phyloP scores from a whole-genome alignment of 2,113 vertebrate genomes.

The Dicerorhinus sumatrensis region DNA sequence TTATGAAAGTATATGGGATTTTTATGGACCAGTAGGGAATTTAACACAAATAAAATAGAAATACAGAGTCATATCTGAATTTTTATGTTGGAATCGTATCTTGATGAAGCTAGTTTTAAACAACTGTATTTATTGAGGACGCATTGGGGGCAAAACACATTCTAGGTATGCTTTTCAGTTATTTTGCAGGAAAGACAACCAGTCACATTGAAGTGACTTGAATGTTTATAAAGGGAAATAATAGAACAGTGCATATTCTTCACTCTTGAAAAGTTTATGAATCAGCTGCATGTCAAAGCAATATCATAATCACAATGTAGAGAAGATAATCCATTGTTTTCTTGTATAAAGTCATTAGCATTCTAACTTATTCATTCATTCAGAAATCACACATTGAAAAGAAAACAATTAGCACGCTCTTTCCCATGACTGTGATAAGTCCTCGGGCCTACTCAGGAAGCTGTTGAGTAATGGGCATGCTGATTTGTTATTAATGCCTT shows the following conservation, averaged over 20 bases:
- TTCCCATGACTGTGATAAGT: not conserved
- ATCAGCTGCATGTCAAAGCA: conserved; percentile 63
- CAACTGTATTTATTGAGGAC: conserved; percentile 23
- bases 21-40: conserved; percentile 30
- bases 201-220: conserved; percentile 38
- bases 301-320: conserved; percentile 12
- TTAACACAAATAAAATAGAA: conserved; percentile 59
- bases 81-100: conserved; percentile 58
- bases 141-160: not conserved
- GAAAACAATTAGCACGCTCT: conserved; percentile 41
- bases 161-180: not conserved
- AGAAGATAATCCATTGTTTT: not conserved
- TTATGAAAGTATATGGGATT: conserved; percentile 38
- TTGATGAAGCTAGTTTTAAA: conserved; percentile 55
- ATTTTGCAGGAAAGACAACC: not conserved
- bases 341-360: conserved; percentile 42
- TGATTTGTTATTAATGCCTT: conserved; percentile 21
- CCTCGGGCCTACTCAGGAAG: not conserved
- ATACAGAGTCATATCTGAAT: conserved; percentile 27
- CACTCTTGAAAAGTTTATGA: conserved; percentile 2
- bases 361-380: conserved; percentile 63
- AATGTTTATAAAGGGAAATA: conserved; percentile 49
- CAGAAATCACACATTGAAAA: conserved; percentile 27
- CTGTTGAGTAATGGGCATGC: not conserved
- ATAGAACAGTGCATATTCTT: not conserved